Base-by-base conservation (phyloP, 2,797 vertebrate genomes). In the Gymnothorax reevesii region DNA sequence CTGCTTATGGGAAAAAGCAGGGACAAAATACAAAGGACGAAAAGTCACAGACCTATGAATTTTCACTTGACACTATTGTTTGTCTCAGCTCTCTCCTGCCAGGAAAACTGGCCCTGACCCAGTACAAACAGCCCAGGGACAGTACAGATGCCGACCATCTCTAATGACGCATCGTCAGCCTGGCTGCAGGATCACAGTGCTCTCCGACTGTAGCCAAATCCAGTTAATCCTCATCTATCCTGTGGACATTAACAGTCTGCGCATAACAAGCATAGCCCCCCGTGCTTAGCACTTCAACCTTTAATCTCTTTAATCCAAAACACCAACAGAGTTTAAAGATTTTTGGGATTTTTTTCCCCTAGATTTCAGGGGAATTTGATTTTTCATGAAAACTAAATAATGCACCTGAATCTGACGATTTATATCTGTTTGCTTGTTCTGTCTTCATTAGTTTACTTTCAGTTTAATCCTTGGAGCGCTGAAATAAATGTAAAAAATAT, bases 21-120 rank as follows among this genome's bases (percentile, higher is more conserved):
- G 33, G 2, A 3, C n/a, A 42, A 13, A 66, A 66, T 15, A 84
- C 54, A 75, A 77, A 12, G 57, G 60, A 87, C 57, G 80, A 86
- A 89, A 60, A 52, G 89, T 75, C 42, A 20, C 6, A 71, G 55
- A 27, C 84, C 25, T 84, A 88, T 88, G 8, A 59, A 33, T 85
- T 89, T 85, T 85, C 83, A 83, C 59, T 85, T 15, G 62, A 22
- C 88, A 55, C 71, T n/a, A 88, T 84, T 87, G 86, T 84, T 87
- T 83, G 60, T 42, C 71, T 57, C 79, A 66, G 83, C 60, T 77
- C 49, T 84, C 83, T 42, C 42, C 33, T 9, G 62, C 1, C 62
- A 85, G 82, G 84, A 82, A 87, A 89, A 15, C 13, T 60, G 79
- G 79, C 82, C 55, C 9, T 25, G 3, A 64, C 69, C 82, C 84